Conservation (phyloP, 2,888 invertebrate genomes). For the Hipparchia semele region DNA sequence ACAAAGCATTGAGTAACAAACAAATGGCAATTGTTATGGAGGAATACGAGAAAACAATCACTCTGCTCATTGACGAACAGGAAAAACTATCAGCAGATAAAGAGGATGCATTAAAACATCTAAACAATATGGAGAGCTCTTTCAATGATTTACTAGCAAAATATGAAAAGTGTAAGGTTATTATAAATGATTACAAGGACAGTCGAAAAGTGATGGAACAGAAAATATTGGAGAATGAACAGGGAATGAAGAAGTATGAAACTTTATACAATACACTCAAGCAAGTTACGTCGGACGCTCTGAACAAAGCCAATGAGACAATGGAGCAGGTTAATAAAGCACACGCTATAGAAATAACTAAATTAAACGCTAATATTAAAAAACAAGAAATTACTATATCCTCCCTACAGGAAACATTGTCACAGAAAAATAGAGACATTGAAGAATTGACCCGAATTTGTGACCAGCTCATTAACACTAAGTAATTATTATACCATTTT, state of each 20-base stretch:
- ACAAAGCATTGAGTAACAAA: slow-evolving; percentile 68
- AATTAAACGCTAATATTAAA: slow-evolving; percentile 92
- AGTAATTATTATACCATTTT: slow-evolving; percentile 35
- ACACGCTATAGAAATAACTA: slow-evolving; percentile 90
- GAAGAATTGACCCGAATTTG: slow-evolving; percentile 94
- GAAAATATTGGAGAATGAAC: slow-evolving; percentile 87
- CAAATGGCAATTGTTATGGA: slow-evolving; percentile 87
- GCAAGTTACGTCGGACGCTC: slow-evolving; percentile 92
- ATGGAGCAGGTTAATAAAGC: slow-evolving; percentile 88
- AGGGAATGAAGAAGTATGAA: slow-evolving; percentile 88
- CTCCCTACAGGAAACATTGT: slow-evolving; percentile 91
- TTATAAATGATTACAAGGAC: slow-evolving; percentile 78
- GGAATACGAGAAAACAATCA: slow-evolving; percentile 91
- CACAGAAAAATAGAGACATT: slow-evolving; percentile 95
- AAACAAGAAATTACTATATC: slow-evolving; percentile 93
- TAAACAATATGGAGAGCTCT: slow-evolving; percentile 84
- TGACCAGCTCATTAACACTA: slow-evolving; percentile 92
- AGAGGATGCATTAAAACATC: slow-evolving; percentile 83
- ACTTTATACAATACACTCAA: slow-evolving; percentile 92
- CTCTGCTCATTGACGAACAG: slow-evolving; percentile 87
- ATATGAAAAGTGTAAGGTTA: slow-evolving; percentile 85
- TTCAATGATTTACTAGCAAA: slow-evolving; percentile 84
- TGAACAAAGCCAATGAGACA: slow-evolving; percentile 89
- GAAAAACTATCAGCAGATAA: slow-evolving; percentile 82
- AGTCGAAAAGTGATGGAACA: slow-evolving; percentile 87